Percentiles rank a stretch among this genome's conserved stretches.
Conservation (phyloP, 2,113 vertebrate species). For the Epinephelus cyanopodus region DNA sequence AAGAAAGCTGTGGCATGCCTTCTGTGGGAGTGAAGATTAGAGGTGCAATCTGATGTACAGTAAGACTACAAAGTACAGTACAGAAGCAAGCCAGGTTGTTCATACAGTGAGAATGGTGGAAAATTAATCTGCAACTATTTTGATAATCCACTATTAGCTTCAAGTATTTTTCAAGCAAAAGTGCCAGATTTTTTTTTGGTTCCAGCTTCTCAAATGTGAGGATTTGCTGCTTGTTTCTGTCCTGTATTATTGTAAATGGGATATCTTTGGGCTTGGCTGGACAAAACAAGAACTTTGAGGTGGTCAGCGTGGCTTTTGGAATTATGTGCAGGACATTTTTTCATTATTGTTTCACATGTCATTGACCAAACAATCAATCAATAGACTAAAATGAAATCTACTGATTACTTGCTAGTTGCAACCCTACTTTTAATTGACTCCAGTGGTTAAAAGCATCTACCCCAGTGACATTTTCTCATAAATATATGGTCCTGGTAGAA, state of each 20-base stretch:
- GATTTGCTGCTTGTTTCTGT: neutral
- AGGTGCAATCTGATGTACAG: neutral
- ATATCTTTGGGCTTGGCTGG: neutral
- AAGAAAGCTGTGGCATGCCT: neutral
- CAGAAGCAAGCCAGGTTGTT: neutral
- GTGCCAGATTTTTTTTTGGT: neutral
- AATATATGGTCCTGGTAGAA: neutral
- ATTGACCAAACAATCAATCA: neutral
- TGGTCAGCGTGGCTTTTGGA: neutral
- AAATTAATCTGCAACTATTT: neutral
- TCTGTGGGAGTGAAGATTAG: neutral
- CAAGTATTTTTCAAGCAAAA: neutral
- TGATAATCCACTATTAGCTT: neutral
- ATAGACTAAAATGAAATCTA: too few species aligned
- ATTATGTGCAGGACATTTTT: neutral
- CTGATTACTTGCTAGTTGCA: neutral
- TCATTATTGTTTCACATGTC: neutral
- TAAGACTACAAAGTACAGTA: neutral
- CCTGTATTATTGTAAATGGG: neutral
- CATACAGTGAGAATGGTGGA: too few species aligned
- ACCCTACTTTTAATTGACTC: neutral
- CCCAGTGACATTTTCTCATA: neutral
- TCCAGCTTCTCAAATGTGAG: neutral
- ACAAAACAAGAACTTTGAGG: neutral
- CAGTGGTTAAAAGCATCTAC: neutral